phyloP scores from a whole-genome alignment of 2,797 vertebrate genomes.

The Hydrolagus colliei region DNA sequence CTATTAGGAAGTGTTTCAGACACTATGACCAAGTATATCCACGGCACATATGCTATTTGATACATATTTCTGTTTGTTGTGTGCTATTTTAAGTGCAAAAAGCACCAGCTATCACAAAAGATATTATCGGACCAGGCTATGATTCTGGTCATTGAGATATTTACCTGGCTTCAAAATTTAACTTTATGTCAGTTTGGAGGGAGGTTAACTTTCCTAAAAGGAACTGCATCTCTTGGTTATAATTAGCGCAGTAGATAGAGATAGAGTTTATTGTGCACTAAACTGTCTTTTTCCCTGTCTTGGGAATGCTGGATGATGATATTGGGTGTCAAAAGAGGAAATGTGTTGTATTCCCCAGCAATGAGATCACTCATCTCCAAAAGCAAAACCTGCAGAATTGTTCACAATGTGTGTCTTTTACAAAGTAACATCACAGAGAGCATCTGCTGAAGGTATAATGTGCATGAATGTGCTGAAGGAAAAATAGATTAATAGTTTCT shows the following conservation, averaged over 20 bases:
- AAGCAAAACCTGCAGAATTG: too few species aligned
- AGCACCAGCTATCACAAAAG: not conserved
- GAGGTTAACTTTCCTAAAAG: not conserved
- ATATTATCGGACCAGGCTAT: not conserved
- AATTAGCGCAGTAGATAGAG: not conserved
- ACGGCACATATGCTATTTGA: constrained; percentile 8
- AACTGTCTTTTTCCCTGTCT: too few species aligned
- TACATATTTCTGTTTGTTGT: constrained; percentile 17
- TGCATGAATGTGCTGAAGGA: not conserved
- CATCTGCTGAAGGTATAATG: not conserved
- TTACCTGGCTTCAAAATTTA: not conserved
- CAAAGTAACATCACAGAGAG: not conserved
- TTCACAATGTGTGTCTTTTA: not conserved
- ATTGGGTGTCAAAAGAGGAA: too few species aligned
- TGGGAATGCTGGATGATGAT: too few species aligned
- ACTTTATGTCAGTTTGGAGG: not conserved
- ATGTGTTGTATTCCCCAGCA: too few species aligned
- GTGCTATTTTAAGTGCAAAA: not conserved
- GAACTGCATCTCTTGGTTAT: not conserved
- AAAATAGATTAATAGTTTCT: not conserved
- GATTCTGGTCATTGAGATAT: constrained; percentile 14
- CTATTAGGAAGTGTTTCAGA: constrained; percentile 14
- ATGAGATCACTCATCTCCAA: too few species aligned
- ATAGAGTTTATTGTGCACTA: too few species aligned
- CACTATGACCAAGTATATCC: constrained; percentile 23